A percentile compares a stretch with the other conserved stretches of the same genome.
phyloP scores from a whole-genome alignment of 2,113 vertebrate genomes.

The Elephantulus edwardii region DNA sequence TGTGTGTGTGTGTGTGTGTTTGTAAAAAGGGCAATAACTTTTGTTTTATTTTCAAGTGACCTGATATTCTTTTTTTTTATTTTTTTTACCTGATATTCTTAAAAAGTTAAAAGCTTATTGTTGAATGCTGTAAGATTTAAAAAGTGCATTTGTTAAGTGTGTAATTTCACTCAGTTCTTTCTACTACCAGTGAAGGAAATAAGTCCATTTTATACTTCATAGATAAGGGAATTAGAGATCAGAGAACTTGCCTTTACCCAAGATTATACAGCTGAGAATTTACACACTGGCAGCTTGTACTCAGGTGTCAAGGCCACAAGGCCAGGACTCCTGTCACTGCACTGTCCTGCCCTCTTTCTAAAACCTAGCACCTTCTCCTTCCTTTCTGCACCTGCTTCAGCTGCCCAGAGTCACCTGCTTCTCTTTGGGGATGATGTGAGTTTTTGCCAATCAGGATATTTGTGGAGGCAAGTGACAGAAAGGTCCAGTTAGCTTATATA shows the following conservation, averaged over 20 bases:
- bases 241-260: not conserved
- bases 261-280: not conserved
- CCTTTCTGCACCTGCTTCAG: conserved; percentile 26
- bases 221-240: not conserved
- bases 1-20: not conserved
- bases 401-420: not conserved
- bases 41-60: not conserved
- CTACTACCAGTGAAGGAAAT: not conserved
- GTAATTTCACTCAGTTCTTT: not conserved
- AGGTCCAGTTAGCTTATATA: not conserved
- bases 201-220: not conserved
- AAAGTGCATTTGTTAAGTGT: not conserved
- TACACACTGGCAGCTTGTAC: not conserved
- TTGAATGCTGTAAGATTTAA: not conserved
- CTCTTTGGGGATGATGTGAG: not conserved
- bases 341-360: not conserved
- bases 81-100: not conserved
- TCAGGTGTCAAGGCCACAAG: not conserved
- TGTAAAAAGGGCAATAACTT: not conserved
- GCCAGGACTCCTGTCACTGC: not conserved
- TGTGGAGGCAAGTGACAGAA: conserved; percentile 46
- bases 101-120: not conserved
- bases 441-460: not conserved
- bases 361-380: not conserved
- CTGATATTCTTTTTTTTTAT: not conserved